A percentile compares a stretch with the other conserved stretches of the same genome.
phyloP scores from a whole-genome alignment of 2,797 vertebrate species.

The Crenuchus spilurus region DNA sequence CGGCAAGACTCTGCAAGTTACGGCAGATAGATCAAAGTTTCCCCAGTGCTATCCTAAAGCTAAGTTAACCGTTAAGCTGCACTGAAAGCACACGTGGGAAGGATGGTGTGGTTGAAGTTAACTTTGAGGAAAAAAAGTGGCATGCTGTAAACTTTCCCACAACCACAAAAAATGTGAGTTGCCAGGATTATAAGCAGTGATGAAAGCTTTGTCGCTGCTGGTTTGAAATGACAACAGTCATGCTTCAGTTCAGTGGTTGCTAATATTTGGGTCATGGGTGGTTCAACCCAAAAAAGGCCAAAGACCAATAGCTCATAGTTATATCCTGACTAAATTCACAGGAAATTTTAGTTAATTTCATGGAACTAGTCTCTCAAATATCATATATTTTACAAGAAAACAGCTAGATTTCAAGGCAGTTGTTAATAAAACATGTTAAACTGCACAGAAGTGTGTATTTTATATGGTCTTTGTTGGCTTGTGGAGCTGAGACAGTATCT shows the following conservation, averaged over 20 bases:
- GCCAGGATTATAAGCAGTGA: background rate
- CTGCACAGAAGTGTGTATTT: too few species aligned
- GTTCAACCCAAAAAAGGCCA: too few species aligned
- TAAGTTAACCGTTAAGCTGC: background rate
- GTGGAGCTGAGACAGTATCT: too few species aligned
- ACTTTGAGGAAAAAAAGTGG: constrained; percentile 8
- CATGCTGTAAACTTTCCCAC: constrained; percentile 7
- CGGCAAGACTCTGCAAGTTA: background rate
- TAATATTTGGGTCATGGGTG: too few species aligned
- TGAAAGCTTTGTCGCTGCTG: background rate
- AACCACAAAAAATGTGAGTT: background rate
- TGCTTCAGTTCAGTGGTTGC: background rate
- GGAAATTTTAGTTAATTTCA: too few species aligned
- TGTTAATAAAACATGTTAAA: too few species aligned
- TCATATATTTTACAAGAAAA: too few species aligned
- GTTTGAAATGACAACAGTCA: background rate
- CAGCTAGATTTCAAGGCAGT: too few species aligned
- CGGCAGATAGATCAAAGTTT: background rate
- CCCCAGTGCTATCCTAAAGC: background rate
- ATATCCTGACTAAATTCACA: too few species aligned
- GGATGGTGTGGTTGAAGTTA: background rate
- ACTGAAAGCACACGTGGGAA: background rate
- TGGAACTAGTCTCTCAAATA: too few species aligned
- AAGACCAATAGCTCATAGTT: too few species aligned
- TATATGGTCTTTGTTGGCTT: too few species aligned